Base-by-base conservation (phyloP, 2,113 vertebrate genomes). In the Noturus placidus region DNA sequence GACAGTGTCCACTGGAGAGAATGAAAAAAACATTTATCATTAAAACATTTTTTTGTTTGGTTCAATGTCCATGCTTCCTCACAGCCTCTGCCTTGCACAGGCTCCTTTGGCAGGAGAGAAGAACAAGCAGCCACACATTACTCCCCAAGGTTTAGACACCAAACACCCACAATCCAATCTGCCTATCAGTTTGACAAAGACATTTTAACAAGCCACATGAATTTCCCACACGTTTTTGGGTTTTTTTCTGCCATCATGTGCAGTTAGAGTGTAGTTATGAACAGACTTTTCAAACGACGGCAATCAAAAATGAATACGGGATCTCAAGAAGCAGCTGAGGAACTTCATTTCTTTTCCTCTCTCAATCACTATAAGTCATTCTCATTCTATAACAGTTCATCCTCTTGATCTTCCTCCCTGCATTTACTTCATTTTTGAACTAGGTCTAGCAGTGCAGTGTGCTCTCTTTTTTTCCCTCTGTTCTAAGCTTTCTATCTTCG, bases 81-180 rank as follows among this genome's bases (percentile, higher is more conserved):
- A 1, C 42, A 76, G 72, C 72, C 42, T 76, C 72, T 86, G 85
- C 42, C 42, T 46, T 22, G 52, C 77, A 76, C 87, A 85, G 61
- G 59, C 76, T 76, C 79, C 70, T 54, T 90, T 89, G 89, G 89
- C 87, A 89, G 81, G 57, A 88, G 65, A 76, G 80, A 89, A 54
- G 83, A 87, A 82, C 87, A 79, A 84, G 38, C 72, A 88, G 84
- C 69, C 83, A 78, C 46, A 87, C 87, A 87, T 67, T 82, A 84
- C 83, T 87, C 80, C 35, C 87, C 52, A 63, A 87, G 86, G 86
- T 86, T 84, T 87, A 86, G 87, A 88, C 65, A 74, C 78, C 87
- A 88, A 88, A 89, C 90, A 89, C 88, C 90, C 88, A 89, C 88
- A 63, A 90, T 87, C 84, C 90, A 91, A 91, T 91, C 90, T 91